Base-by-base conservation (phyloP, 2,797 vertebrate species). In the Rousettus madagascariensis region DNA sequence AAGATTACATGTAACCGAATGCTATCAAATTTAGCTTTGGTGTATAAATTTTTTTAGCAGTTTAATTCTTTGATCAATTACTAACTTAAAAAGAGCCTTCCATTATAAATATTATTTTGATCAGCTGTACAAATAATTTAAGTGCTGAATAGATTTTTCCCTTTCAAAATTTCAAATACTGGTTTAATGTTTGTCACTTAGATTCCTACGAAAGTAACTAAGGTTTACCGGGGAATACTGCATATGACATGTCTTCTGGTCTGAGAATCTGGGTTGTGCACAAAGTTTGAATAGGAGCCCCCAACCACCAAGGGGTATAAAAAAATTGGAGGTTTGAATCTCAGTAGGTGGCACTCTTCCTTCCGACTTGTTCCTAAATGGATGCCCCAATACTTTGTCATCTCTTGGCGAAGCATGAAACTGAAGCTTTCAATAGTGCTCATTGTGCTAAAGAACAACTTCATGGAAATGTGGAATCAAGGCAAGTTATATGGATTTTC, bases 31-130 rank as follows among this genome's bases (percentile, higher is more conserved):
- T 97, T 97, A 96, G 86, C 95, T 98, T 96, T 86, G 75, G 89
- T 0, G 0, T 96, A 96, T 95, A 96, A 97, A 97, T 61, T 65
- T 95, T 97, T 97, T 97, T 90, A 98, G 95, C 77, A 97, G 87
- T 94, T 97, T 98, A 97, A 96, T 97, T 97, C 82, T 96, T 98
- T 97, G 97, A 97, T 96, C 95, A 97, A 96, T 97, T 97, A 96
- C 84, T 97, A 78, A 90, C 95, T 95, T 97, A 97, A 49, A 49
- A 49, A 95, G 83, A 97, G 82, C 55, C 75, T 97, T 94, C 85
- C 59, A 96, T 97, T 95, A 86, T 79, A 96, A 97, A 97, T 96
- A 97, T 97, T 98, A 96, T 98, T 98, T 97, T 96, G 97, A 95
- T 96, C 94, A 97, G 93, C 90, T 97, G 46, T 97, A 97, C 98